These are phyloP conservation scores for Drosophila ustulata DNA, from an alignment of 2,888 invertebrate species.

Conservation along the genomic window DNA sequence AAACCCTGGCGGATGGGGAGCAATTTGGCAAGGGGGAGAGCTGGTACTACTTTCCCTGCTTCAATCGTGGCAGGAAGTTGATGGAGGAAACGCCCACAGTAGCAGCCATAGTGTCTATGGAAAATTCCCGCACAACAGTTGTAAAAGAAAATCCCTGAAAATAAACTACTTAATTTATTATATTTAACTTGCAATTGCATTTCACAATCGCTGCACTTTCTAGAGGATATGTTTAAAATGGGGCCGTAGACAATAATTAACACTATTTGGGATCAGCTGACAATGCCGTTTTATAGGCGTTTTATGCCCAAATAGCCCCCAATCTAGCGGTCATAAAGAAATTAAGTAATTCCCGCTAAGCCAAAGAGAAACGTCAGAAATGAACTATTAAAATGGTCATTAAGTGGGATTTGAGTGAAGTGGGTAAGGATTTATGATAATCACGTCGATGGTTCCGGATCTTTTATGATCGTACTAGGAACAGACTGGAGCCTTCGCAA, in stretches of 20 bases:
- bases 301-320: constrained; percentile 14
- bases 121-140: constrained; percentile 23
- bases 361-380: constrained; percentile 7
- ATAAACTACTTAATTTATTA: constrained; percentile 41
- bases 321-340: constrained; percentile 7
- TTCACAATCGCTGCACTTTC: constrained; percentile 3
- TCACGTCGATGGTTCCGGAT: constrained; percentile 45
- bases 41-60: constrained; percentile 86
- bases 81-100: constrained; percentile 10
- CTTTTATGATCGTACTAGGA: constrained; percentile 11
- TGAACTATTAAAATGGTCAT: constrained; percentile 1
- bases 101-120: constrained; percentile 6
- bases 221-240: not conserved
- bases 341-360: constrained; percentile 23
- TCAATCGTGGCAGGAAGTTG: constrained; percentile 25
- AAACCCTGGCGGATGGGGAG: constrained; percentile 87
- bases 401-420: not conserved
- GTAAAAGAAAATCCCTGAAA: constrained; percentile 24
- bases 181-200: constrained; percentile 17
- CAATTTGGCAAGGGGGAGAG: constrained; percentile 86
- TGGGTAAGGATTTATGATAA: constrained; percentile 11
- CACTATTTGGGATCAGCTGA: constrained; percentile 4
- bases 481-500: not conserved
- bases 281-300: not conserved
- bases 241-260: not conserved